Base-by-base conservation (phyloP, 2,888 invertebrate species). In the Anodontia alba region DNA sequence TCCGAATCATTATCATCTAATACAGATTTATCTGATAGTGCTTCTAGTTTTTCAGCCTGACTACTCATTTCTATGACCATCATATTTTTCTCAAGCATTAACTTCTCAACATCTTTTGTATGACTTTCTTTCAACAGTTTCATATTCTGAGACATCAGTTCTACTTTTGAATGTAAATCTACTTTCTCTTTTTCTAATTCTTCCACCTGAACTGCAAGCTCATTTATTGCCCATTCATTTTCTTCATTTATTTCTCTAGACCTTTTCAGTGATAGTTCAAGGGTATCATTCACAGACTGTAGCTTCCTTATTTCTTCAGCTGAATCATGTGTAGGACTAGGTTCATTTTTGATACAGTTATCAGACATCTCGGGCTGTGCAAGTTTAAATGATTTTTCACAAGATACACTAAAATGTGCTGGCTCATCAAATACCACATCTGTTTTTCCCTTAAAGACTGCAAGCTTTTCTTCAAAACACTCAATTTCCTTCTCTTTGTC, bases 191-290 rank as follows among this genome's bases (percentile, higher is more conserved):
- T 70, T 66, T 87, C 83, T 33, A 80, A 49, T 57, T 26, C 67
- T 76, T 81, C 80, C 66, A 80, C 42, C 73, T 80, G 80, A 20
- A 73, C 62, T 46, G 80, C 57, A 20, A 88, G 57, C 71, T 85
- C 79, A 67, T 82, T 72, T 0, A 86, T 66, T 23, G 82, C 82
- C 83, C 80, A 78, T 70, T 87, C 83, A 70, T 85, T 79, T 36
- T 83, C 82, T 62, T 66, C 68, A 68, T 83, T 89, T 51, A 84
- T 85, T 33, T 77, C 77, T n/a, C 76, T 69, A 29, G 83, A 36
- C 12, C 69, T 51, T 20, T 76, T 62, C 15, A 81, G 23, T 66
- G 87, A 67, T 23, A n/a, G 69, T 26, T 57, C 23, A 10, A 57
- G 23, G 29, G 10, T 57, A 62, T 62, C 33, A 1, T 20, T 31